Base-by-base conservation (phyloP, 2,888 invertebrate species). In the Pyrgus malvae region DNA sequence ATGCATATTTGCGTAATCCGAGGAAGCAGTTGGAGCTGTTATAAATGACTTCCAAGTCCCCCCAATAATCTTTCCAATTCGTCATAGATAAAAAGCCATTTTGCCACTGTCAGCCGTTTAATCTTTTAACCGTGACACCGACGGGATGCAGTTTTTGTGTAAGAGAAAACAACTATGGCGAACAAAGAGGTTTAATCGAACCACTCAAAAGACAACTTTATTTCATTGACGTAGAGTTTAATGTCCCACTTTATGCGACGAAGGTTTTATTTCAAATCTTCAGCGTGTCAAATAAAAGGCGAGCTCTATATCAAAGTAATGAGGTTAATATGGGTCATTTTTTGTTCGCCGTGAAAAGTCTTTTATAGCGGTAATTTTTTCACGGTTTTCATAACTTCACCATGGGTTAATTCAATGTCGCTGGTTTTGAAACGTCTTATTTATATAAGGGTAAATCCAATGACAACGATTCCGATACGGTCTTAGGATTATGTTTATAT, bases 1-100 rank as follows among this genome's bases (percentile, higher is more conserved):
- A 53, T 40, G 19, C 31, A 53, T 17, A 53, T 53, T 53, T 53
- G 53, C 53, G 53, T 54, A 55, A 55, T 48, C 25, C 46, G 46
- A 12, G 33, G 48, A 41, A 27, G 48, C 33, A 33, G 41, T 27
- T 11, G 16, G 42, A 29, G n/a, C 51, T 56, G 57, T 56, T 60
- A 65, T 61, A 59, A 63, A 65, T 58, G 62, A 53, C 41, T 51
- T 35, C 46, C 44, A 59, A 61, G 59, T 57, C 61, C 51, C 62
- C 60, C 55, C 35, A 48, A 49, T 64, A 58, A 69, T 72, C 64
- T 66, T 62, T 68, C 68, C 59, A 67, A 73, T 80, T 76, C 69
- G 70, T 72, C 63, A 71, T 61, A 68, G 67, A 73, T 70, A 71
- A 70, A 68, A 67, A 63, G 42, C 48, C 62, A 59, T 69, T 74